Evolutionary conservation across 2,797 vertebrate species (phyloP).

Genomic region (Rousettus madagascariensis): DNA sequence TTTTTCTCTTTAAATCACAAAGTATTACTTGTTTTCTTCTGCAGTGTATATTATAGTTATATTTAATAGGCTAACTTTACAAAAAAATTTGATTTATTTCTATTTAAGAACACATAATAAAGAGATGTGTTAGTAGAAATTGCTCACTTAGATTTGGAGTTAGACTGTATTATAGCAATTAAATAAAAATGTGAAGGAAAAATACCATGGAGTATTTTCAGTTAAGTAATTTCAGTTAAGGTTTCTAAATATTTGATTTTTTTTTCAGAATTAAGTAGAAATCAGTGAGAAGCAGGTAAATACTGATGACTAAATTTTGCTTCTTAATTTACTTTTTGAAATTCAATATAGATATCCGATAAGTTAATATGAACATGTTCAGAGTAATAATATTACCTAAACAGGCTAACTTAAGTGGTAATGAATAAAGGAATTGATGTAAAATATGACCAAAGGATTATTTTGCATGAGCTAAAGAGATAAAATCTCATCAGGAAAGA

Average conservation of each 20-base stretch:
- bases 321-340: conserved; percentile 55
- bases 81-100: not conserved
- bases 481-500: not conserved
- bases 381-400: conserved; percentile 68
- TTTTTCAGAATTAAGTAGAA: not conserved
- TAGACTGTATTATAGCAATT: not conserved
- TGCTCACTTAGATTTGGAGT: conserved; percentile 28
- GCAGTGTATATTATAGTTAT: not conserved
- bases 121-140: not conserved
- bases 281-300: not conserved
- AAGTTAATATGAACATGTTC: conserved; percentile 59
- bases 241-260: not conserved
- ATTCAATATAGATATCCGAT: not conserved
- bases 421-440: conserved; percentile 65
- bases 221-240: not conserved
- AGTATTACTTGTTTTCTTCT: not conserved
- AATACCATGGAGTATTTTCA: not conserved
- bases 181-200: not conserved
- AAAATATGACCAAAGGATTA: conserved; percentile 64
- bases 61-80: not conserved
- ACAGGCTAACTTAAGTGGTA: conserved; percentile 57
- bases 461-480: conserved; percentile 61
- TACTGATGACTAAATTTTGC: not conserved
- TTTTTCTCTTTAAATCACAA: not conserved
- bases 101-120: not conserved